Conservation (phyloP, 2,888 invertebrate genomes). For the Drosophila helvetica region DNA sequence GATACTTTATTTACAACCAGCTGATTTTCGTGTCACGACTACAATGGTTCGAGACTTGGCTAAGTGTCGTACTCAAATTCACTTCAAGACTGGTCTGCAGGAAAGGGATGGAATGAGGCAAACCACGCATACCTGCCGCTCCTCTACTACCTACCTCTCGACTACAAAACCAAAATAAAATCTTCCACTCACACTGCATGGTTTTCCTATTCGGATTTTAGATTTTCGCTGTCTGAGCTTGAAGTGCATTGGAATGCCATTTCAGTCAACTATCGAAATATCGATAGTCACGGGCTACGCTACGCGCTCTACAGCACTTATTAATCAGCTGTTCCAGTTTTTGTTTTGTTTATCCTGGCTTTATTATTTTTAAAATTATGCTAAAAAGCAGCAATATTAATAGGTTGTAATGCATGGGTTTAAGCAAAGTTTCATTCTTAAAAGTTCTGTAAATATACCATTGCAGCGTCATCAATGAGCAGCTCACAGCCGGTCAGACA, state of each 20-base stretch:
- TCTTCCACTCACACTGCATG: no score
- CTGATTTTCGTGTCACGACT: neutral
- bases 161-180: no score
- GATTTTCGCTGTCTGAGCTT: no score
- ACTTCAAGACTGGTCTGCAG: no score
- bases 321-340: constrained; percentile 16
- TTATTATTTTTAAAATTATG: constrained; percentile 55
- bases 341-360: constrained; percentile 20
- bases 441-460: neutral
- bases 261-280: neutral
- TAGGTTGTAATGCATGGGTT: constrained; percentile 56
- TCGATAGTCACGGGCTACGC: neutral
- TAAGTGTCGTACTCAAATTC: neutral
- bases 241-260: no score
- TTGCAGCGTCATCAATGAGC: constrained; percentile 56
- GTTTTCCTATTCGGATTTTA: no score
- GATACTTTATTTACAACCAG: constrained; percentile 5
- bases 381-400: constrained; percentile 76
- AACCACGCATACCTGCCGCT: no score
- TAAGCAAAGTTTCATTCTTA: neutral
- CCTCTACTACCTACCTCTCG: no score
- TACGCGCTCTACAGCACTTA: constrained; percentile 5
- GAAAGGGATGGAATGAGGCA: no score
- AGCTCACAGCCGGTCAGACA: constrained; percentile 38
- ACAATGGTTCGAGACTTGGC: constrained; percentile 1